Conservation (phyloP, 2,888 invertebrate genomes). For the Thyatira batis region DNA sequence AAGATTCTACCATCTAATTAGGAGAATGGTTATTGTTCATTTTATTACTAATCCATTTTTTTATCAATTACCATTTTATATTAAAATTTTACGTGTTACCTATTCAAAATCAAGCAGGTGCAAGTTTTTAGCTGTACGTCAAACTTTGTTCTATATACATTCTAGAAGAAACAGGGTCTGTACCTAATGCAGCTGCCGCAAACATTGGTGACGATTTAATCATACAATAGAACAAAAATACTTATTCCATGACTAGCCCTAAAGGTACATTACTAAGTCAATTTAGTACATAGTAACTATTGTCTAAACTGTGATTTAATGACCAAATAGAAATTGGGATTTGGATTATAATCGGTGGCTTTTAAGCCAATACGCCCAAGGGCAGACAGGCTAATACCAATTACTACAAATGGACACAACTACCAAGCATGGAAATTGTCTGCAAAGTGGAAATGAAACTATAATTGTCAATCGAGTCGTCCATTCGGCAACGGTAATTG, state of each 20-base stretch:
- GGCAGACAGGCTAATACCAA: conserved; percentile 20
- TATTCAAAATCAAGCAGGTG: no score
- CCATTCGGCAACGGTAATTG: conserved; percentile 55
- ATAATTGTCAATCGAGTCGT: conserved; percentile 60
- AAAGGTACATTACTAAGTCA: no score
- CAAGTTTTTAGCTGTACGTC: no score
- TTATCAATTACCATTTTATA: conserved; percentile 9
- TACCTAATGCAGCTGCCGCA: no score
- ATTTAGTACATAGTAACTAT: no score
- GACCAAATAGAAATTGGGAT: conserved; percentile 16
- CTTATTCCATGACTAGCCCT: no score
- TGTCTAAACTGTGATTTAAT: no score
- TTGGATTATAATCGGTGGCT: conserved; percentile 31
- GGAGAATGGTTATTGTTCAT: conserved; percentile 19
- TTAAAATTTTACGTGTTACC: conserved; percentile 6
- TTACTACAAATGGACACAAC: conserved; percentile 14
- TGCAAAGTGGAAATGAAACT: conserved; percentile 50
- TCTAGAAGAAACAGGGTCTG: no score
- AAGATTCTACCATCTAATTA: conserved; percentile 22
- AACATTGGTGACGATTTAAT: no score
- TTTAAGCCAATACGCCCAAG: conserved; percentile 16
- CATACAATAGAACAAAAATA: no score
- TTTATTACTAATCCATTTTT: no score
- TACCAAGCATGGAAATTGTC: conserved; percentile 26
- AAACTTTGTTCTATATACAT: no score